These are phyloP conservation scores for Selene dorsalis DNA, from an alignment of 2,797 vertebrate genomes.

Conservation along the genomic window DNA sequence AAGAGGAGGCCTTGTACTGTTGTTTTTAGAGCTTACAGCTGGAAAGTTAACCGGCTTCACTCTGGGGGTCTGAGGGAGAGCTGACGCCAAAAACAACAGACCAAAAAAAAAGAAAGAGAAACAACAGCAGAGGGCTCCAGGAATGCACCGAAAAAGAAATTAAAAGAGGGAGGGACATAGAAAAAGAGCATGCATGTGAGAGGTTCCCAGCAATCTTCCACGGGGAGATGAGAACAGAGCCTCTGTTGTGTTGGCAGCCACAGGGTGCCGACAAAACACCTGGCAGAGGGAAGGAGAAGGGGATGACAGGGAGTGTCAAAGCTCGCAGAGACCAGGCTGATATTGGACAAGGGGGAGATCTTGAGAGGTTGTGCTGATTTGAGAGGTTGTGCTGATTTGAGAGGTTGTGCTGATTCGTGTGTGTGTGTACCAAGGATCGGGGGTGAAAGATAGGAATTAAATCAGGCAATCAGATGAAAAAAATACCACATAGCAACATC, in stretches of 20 bases:
- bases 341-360: conserved; percentile 14
- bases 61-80: conserved; percentile 41
- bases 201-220: conserved; percentile 55
- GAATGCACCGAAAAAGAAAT: conserved; percentile 49
- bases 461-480: conserved; percentile 12
- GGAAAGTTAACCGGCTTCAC: conserved; percentile 54
- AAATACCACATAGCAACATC: neutral
- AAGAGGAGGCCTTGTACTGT: conserved; percentile 45
- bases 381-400: no score
- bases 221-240: conserved; percentile 63
- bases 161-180: conserved; percentile 30
- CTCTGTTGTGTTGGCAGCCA: conserved; percentile 49
- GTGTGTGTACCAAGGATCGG: conserved; percentile 2
- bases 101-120: conserved; percentile 64
- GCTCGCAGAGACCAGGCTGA: conserved; percentile 3
- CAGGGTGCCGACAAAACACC: conserved; percentile 57
- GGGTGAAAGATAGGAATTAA: neutral
- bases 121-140: conserved; percentile 58
- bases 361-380: neutral
- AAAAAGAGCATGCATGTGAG: conserved; percentile 15
- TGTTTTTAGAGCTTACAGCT: conserved; percentile 68
- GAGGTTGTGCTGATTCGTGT: no score
- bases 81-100: conserved; percentile 76
- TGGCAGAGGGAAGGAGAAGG: conserved; percentile 41
- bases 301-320: conserved; percentile 38